Evolutionary conservation across 2,888 invertebrate genomes (phyloP), one percentile per base, ranked within the genome.

Genomic region (Ophion slaviceki): DNA sequence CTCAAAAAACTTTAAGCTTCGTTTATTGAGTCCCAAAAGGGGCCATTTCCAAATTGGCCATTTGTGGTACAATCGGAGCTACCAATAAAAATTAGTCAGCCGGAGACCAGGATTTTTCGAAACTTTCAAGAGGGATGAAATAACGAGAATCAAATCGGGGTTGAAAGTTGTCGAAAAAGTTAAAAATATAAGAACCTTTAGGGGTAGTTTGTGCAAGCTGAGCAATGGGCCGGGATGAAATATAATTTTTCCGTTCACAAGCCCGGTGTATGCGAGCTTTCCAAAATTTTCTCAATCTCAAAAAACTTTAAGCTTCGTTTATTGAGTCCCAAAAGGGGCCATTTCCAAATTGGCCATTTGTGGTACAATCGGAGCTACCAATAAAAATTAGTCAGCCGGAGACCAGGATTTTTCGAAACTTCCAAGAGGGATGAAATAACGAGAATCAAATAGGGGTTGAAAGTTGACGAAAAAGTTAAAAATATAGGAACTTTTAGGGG

Each of bases 181-280:
- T 4, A 32, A 32, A 32, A 32, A 4, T 32, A 32, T 4, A 32
- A 47, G 62, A 47, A 70, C 78, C 68, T 64, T 78, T 80, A 40
- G 59, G 64, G 40, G 77, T 74, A 94, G 94, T 94, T 94, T n/a
- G n/a, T 94, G 93, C 92, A 94, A 94, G 94, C 94, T 90, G 85
- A 90, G 91, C 92, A 94, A 94, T 94, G 92, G 93, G 90, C 92
- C 91, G 93, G 93, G 93, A 94, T 91, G 87, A 72, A 85, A 77
- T 85, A 80, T 80, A 45, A 67, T 68, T 53, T 77, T 82, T 70
- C 8, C 7, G 2, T 47, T 11, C n/a, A n/a, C n/a, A n/a, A n/a
- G n/a, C n/a, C n/a, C n/a, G n/a, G n/a, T n/a, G n/a, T n/a, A n/a
- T n/a, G n/a, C n/a, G n/a, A n/a, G n/a, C n/a, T n/a, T n/a, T n/a